Percentiles rank a stretch among this genome's conserved stretches.
These are phyloP conservation scores for Struthidea cinerea DNA, from an alignment of 2,113 vertebrate genomes.

Conservation along the genomic window DNA sequence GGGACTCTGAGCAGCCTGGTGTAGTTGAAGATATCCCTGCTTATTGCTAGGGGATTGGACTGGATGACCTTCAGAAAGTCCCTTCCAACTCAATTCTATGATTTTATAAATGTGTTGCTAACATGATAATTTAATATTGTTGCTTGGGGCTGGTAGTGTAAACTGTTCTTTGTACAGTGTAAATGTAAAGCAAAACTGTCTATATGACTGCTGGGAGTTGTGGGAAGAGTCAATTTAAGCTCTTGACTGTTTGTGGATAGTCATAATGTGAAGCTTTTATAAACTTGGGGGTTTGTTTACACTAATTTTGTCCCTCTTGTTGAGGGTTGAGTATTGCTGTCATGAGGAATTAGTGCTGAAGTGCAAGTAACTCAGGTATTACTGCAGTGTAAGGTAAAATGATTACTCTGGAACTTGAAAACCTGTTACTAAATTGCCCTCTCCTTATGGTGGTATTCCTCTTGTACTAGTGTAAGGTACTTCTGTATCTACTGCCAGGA, in stretches of 20 bases:
- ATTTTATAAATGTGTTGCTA: neutral
- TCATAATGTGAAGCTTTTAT: neutral
- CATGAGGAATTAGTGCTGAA: neutral
- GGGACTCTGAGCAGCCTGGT: neutral
- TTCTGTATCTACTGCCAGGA: neutral
- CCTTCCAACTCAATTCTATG: neutral
- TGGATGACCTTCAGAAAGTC: neutral
- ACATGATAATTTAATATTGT: neutral
- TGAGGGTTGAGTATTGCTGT: neutral
- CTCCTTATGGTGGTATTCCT: neutral
- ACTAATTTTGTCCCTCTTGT: neutral
- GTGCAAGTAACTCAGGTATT: neutral
- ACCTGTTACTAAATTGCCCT: neutral
- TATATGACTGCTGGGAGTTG: neutral
- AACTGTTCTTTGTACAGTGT: neutral
- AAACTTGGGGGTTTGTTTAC: neutral
- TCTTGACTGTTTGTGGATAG: neutral
- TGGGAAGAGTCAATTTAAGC: neutral
- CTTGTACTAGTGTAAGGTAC: neutral
- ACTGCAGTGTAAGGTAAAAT: neutral
- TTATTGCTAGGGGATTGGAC: neutral
- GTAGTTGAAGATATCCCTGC: neutral
- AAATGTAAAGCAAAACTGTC: neutral
- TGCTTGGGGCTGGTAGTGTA: neutral
- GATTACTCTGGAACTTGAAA: neutral